Percentiles rank a stretch among this genome's conserved stretches.
These are phyloP conservation scores for Falco berigora DNA, from an alignment of 2,797 vertebrate genomes.

Conservation along the genomic window DNA sequence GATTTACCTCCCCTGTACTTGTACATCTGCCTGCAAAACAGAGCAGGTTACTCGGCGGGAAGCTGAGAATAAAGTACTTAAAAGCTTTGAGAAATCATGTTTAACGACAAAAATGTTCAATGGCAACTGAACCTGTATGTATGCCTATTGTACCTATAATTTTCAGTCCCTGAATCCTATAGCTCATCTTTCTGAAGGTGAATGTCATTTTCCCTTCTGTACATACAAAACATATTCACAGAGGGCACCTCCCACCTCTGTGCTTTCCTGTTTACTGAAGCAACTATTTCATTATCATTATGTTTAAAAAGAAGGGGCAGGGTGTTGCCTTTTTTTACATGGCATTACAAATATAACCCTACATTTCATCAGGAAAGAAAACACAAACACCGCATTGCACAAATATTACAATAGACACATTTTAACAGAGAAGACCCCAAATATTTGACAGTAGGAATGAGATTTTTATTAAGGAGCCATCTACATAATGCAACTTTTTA, in stretches of 20 bases:
- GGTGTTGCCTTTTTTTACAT: not conserved
- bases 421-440: not conserved
- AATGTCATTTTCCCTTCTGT: not conserved
- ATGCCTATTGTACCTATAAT: not conserved
- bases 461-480: not conserved
- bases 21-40: not conserved
- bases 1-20: not conserved
- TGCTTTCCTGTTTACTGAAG: not conserved
- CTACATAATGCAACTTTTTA: not conserved
- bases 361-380: not conserved
- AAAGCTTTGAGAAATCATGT: not conserved
- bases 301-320: not conserved
- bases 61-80: not conserved
- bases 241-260: not conserved
- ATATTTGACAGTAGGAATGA: not conserved
- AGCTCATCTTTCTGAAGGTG: not conserved
- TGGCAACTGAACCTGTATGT: not conserved
- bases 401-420: not conserved
- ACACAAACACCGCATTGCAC: not conserved
- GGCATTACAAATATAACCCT: not conserved
- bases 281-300: not conserved
- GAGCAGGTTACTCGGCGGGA: not conserved
- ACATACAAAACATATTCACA: not conserved
- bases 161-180: not conserved
- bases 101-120: not conserved